Conservation (phyloP, 2,888 invertebrate genomes). For the Drosophila demipolita region DNA sequence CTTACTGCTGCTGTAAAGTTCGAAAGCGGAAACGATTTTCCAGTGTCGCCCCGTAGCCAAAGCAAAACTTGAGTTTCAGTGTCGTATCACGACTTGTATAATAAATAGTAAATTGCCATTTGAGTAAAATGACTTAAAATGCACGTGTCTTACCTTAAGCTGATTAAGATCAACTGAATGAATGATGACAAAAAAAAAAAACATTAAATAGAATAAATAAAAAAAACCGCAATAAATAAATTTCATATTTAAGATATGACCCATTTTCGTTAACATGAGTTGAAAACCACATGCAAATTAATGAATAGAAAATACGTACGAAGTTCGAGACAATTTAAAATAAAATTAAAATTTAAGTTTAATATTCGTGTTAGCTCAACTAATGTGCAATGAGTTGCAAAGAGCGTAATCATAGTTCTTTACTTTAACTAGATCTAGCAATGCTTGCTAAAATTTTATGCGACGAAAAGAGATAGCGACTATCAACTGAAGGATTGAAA, state of each 20-base stretch:
- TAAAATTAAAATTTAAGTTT: neutral
- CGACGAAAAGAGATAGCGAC: neutral
- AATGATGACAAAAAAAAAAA: neutral
- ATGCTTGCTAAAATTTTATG: neutral
- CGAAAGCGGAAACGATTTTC: slow-evolving; percentile 58
- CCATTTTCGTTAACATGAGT: neutral
- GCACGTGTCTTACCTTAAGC: neutral
- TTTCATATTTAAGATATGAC: neutral
- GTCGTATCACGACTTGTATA: neutral
- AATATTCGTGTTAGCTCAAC: neutral
- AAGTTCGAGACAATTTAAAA: neutral
- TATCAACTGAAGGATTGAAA: neutral
- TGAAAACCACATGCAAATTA: neutral
- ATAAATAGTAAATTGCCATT: neutral
- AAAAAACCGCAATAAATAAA: neutral
- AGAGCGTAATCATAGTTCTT: neutral
- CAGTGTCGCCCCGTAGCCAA: slow-evolving; percentile 31
- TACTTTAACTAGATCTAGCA: neutral
- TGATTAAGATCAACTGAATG: neutral
- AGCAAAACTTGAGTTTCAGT: slow-evolving; percentile 7
- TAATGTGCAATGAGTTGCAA: neutral
- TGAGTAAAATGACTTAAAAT: neutral
- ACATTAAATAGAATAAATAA: neutral
- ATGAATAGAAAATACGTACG: neutral
- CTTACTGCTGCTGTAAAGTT: slow-evolving; percentile 16